These are phyloP conservation scores for Silurus lanzhouensis DNA, from an alignment of 2,797 vertebrate genomes.

Conservation along the genomic window DNA sequence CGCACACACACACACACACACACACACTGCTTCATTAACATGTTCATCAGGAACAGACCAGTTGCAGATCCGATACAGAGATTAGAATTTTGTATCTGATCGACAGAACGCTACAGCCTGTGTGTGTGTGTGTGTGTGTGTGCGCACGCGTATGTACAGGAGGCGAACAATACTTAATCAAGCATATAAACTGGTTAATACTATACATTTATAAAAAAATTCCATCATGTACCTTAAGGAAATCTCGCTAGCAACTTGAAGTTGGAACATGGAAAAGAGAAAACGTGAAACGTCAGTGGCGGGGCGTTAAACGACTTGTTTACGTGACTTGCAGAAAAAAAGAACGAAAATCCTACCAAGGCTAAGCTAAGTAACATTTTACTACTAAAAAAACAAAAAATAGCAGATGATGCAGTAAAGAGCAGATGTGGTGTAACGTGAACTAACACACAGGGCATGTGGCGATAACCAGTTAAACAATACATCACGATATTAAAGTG, in stretches of 20 bases:
- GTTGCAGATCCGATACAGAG: not conserved
- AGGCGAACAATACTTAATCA: not conserved
- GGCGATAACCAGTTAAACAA: not conserved
- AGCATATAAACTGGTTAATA: slow-evolving; percentile 74
- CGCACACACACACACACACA: not conserved
- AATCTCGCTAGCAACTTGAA: slow-evolving; percentile 76
- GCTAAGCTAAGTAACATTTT: not conserved
- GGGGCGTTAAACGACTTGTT: not conserved
- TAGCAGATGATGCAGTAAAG: not conserved
- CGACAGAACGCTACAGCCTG: not conserved
- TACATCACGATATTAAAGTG: not conserved
- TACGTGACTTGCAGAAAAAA: slow-evolving; percentile 49
- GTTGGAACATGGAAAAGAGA: slow-evolving; percentile 70
- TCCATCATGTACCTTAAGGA: not conserved
- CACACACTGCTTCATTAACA: not conserved
- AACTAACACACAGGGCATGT: not conserved
- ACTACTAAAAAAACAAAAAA: not conserved
- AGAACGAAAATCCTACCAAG: not conserved
- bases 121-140: not conserved
- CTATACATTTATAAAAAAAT: slow-evolving; percentile 62
- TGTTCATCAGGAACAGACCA: not conserved
- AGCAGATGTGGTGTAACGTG: not conserved
- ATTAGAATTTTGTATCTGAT: not conserved
- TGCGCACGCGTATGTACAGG: not conserved
- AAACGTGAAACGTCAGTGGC: not conserved